Evolutionary conservation across 2,888 invertebrate genomes (phyloP), one percentile per base, ranked within the genome.

Genomic region (Rhorus exstirpatorius): DNA sequence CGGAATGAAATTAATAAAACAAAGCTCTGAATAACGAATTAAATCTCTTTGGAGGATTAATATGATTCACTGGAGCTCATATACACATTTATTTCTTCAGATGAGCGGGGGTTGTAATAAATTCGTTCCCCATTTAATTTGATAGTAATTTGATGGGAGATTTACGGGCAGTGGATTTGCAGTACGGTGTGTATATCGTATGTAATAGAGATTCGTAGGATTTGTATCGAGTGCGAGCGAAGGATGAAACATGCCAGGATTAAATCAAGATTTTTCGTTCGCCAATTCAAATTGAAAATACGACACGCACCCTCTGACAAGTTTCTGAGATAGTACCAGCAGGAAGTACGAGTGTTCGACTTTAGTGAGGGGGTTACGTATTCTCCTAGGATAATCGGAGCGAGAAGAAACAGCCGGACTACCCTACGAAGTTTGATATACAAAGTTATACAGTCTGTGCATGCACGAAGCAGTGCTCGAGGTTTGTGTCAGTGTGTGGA

Each of bases 201-300:
- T 38, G 53, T 53, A 19, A 58, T 3, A 41, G 38, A 51, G 65
- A 49, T 49, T 53, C 76, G 38, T 7, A 55, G 74, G 78, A 72
- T 77, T 68, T 68, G 38, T 78, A 55, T 61, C 49, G 55, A 8
- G 1, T 8, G 35, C n/a, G 31, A 14, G 12, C 14, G 41, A 65
- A 38, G 24, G 41, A 71, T 53, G 76, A 51, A 63, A 74, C 81
- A 74, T 53, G 75, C 12, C 19, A 24, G 82, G 82, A 75, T 82
- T 75, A 75, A 75, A 31, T 6, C 35, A 26, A 51, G 35, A 65
- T 44, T 35, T 78, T 80, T 60, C 31, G 51, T 41, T 24, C 58
- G 51, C 6, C 49, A 31, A 78, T 82, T 74, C 60, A 51, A 75
- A 79, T 82, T 70, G 70, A 17, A 68, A 58, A 53, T 49, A 14